Percentiles rank a stretch among this genome's conserved stretches.
These are phyloP conservation scores for Phenganax subtilis DNA, from an alignment of 92 coral and sea anemone genomes.

Conservation along the genomic window DNA sequence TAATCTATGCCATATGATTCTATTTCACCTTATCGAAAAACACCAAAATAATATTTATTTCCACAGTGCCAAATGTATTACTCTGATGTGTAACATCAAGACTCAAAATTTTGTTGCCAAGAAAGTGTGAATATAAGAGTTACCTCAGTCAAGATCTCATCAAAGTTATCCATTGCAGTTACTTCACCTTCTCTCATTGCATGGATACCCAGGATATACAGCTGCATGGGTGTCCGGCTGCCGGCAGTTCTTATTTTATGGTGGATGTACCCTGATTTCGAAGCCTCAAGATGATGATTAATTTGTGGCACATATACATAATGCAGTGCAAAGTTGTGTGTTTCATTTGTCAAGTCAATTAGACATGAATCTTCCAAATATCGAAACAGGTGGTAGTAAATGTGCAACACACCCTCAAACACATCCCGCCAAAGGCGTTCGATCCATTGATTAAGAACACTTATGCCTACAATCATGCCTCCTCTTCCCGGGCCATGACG, in stretches of 20 bases:
- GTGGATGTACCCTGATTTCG: constrained; percentile 25
- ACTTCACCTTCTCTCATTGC: constrained; percentile 21
- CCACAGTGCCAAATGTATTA: too few species aligned
- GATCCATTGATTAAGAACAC: not conserved
- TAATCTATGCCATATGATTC: constrained; percentile 47
- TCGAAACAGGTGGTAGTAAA: constrained; percentile 32
- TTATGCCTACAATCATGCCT: constrained; percentile 14
- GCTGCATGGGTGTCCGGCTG: constrained; percentile 37
- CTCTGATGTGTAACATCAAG: too few species aligned
- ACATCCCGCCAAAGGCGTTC: constrained; percentile 38
- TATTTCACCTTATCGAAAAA: constrained; percentile 36
- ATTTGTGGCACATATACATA: constrained; percentile 29
- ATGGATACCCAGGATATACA: constrained; percentile 29
- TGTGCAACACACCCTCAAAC: constrained; percentile 40
- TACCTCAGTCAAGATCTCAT: not conserved
- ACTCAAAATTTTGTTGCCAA: not conserved
- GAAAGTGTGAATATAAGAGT: too few species aligned
- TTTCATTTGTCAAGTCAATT: constrained; percentile 4
- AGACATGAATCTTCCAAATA: constrained; percentile 28
- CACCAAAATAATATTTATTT: not conserved
- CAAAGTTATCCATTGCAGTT: not conserved
- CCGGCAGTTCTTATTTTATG: constrained; percentile 31
- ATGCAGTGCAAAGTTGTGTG: constrained; percentile 13
- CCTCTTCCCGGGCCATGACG: constrained; percentile 8
- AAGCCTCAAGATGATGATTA: constrained; percentile 12